phyloP scores from a whole-genome alignment of 2,113 vertebrate species.

The Chascanopsetta lugubris region DNA sequence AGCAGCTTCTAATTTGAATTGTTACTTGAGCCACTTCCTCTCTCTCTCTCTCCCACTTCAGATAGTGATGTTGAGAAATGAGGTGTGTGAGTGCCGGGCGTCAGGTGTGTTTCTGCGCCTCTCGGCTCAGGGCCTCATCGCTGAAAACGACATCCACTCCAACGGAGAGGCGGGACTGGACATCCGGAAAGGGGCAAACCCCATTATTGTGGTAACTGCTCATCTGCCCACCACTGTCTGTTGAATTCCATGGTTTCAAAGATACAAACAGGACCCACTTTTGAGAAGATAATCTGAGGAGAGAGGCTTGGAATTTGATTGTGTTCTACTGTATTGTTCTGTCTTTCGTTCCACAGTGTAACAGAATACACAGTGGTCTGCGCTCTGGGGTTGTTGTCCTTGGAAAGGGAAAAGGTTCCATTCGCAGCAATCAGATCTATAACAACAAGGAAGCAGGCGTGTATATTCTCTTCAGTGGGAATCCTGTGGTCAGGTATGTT shows the following conservation, averaged over 20 bases:
- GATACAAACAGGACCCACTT: neutral
- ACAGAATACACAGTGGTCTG: slow-evolving; percentile 92
- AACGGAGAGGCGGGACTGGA: slow-evolving; percentile 88
- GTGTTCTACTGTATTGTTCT: neutral
- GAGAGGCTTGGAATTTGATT: neutral
- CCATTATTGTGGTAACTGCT: slow-evolving; percentile 85
- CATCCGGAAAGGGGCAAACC: slow-evolving; percentile 87
- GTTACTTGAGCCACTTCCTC: slow-evolving; percentile 22
- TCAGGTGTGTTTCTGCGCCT: slow-evolving; percentile 88
- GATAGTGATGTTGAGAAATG: slow-evolving; percentile 89
- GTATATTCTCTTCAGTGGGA: slow-evolving; percentile 92
- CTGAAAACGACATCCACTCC: slow-evolving; percentile 88
- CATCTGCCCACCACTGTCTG: too few species aligned
- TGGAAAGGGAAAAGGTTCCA: slow-evolving; percentile 90
- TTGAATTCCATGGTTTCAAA: neutral
- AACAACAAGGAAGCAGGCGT: slow-evolving; percentile 95
- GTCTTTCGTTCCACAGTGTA: slow-evolving; percentile 81
- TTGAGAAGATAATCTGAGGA: neutral
- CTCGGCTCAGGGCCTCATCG: slow-evolving; percentile 86
- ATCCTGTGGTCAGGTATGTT: slow-evolving; percentile 89
- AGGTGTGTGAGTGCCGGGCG: slow-evolving; percentile 86
- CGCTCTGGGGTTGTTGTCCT: slow-evolving; percentile 90
- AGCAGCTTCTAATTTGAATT: slow-evolving; percentile 9
- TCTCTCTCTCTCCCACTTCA: slow-evolving; percentile 56
- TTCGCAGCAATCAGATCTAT: slow-evolving; percentile 92